Evolutionary conservation across 2,113 vertebrate species (phyloP), one percentile per base, ranked within the genome.

Genomic region (Delphinapterus leucas): DNA sequence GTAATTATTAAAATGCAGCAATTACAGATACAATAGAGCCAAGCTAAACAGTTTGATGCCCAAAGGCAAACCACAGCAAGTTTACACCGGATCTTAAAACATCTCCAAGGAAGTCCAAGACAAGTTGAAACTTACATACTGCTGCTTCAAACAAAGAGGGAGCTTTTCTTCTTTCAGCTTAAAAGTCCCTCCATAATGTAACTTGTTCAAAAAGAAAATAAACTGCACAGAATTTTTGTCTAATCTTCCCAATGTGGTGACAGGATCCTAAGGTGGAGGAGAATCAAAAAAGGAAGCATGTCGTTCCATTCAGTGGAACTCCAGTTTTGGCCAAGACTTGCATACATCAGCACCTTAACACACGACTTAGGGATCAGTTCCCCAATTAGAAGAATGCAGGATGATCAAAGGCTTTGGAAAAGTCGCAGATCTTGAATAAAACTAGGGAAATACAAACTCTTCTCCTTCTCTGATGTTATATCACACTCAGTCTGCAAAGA

Each of bases 1-100:
- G 94, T 95, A 98, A 96, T 96, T 97, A 96, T 98, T 97, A 97
- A 98, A 98, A 98, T 89, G 94, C 93, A 96, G 86, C 97, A 97
- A 95, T 93, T 98, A 96, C 95, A 55, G 97, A 97, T 83, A 93
- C 7, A 85, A 98, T 86, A 79, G 58, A 89, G 96, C 98, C 98
- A 98, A 98, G 97, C 96, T 92, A 98, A 98, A 98, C 87, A 98
- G 68, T 88, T 89, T 92, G 93, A 93, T 96, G 97, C 93, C 97
- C 98, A 97, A 97, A 20, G 8, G 95, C 95, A 98, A 98, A 97
- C 90, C 88, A 80, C 95, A 88, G 95, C 76, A 88, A 97, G 97
- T 96, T 98, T 95, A 98, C 73, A 90, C 93, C 88, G 90, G 95
- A 98, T 95, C 95, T 15, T 85, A 95, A 98, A 95, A 94, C 98